Conservation (phyloP, 2,113 vertebrate genomes). For the Cheilinus undulatus region DNA sequence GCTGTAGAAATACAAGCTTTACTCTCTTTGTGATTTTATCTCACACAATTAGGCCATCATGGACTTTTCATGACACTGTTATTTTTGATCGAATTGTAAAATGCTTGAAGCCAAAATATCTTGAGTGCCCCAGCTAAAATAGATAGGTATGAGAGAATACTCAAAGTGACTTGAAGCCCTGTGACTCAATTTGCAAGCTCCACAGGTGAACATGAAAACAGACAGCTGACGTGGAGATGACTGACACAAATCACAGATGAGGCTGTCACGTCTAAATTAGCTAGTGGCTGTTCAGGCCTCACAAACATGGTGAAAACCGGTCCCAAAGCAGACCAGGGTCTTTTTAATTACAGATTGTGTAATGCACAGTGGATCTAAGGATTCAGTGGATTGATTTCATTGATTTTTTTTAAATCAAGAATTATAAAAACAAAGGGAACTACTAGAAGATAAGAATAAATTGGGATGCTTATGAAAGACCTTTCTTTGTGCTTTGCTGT, state of each 20-base stretch:
- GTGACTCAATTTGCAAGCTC: neutral
- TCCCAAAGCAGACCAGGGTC: too few species aligned
- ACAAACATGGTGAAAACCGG: neutral
- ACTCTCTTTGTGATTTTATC: neutral
- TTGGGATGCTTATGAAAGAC: too few species aligned
- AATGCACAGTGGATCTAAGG: too few species aligned
- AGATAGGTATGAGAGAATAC: neutral
- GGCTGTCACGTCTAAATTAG: neutral
- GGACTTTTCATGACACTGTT: neutral
- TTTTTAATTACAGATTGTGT: neutral
- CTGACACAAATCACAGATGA: conserved; percentile 5
- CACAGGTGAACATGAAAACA: conserved; percentile 2
- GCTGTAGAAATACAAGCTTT: neutral
- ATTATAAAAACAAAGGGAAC: too few species aligned
- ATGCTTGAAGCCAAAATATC: too few species aligned
- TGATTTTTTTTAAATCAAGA: too few species aligned
- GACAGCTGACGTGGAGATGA: conserved; percentile 6
- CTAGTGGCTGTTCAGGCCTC: neutral
- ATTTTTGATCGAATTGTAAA: neutral
- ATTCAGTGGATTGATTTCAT: too few species aligned
- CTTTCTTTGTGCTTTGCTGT: neutral
- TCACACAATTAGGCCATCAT: too few species aligned
- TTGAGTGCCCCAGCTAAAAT: neutral
- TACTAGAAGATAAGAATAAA: too few species aligned
- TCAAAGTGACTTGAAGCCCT: neutral